Evolutionary conservation across 2,113 vertebrate genomes (phyloP).

Genomic region (Mirounga angustirostris): DNA sequence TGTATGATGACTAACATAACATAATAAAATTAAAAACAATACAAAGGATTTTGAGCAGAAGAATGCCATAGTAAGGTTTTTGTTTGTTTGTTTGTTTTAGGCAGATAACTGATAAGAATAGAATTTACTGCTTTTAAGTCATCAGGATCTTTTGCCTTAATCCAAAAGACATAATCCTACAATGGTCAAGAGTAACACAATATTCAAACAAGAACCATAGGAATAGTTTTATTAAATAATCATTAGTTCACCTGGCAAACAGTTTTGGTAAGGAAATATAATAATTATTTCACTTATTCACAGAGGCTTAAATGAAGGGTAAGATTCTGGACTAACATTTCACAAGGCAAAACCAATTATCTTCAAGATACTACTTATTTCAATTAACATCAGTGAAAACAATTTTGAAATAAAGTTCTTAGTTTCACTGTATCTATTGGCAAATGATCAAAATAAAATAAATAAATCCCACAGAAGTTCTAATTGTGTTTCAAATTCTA

Average conservation of each 20-base stretch:
- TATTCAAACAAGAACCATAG: background rate
- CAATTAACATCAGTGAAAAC: background rate
- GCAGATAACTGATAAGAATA: background rate
- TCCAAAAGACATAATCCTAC: background rate
- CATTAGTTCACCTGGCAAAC: background rate
- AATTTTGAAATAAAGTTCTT: background rate
- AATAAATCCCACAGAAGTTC: background rate
- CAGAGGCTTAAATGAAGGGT: background rate
- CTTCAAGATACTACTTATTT: background rate
- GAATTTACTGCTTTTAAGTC: background rate
- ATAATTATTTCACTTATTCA: background rate
- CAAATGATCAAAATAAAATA: conserved; percentile 37
- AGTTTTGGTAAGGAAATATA: background rate
- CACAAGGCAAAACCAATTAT: background rate
- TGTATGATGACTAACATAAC: too few relatives aligned
- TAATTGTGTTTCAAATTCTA: background rate
- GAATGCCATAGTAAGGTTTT: background rate
- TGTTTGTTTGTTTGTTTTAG: background rate
- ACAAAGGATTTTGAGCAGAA: background rate
- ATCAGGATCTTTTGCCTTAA: background rate
- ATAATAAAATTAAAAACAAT: background rate
- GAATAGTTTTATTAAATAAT: background rate
- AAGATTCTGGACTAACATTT: background rate
- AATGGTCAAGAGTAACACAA: background rate
- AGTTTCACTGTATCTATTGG: background rate